phyloP scores from a whole-genome alignment of 2,888 invertebrate genomes.

The Lithophane socia region DNA sequence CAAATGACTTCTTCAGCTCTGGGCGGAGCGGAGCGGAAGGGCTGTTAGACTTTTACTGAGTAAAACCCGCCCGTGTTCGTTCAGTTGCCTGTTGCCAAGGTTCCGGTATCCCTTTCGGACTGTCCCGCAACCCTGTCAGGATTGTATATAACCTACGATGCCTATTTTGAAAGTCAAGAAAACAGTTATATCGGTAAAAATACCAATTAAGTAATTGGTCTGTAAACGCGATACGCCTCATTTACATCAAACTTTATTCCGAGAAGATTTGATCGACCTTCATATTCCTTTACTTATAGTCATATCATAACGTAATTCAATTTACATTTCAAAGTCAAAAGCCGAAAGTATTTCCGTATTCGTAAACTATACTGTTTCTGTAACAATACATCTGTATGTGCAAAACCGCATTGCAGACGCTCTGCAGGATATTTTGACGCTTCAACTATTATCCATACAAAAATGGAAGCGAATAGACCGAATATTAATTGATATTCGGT shows the following conservation, averaged over 20 bases:
- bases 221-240: background rate
- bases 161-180: background rate
- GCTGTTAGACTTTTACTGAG: too few species aligned
- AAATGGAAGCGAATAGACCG: conserved; percentile 23
- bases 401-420: conserved; percentile 63
- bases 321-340: conserved; percentile 23
- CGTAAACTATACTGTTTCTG: conserved; percentile 34
- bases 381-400: conserved; percentile 45
- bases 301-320: conserved; percentile 14
- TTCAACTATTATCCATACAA: conserved; percentile 29
- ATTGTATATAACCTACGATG: too few species aligned
- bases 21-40: too few species aligned
- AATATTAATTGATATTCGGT: conserved; percentile 32
- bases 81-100: too few species aligned
- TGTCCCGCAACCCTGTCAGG: too few species aligned
- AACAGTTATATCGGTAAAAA: background rate
- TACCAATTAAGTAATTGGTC: background rate
- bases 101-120: too few species aligned
- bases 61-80: too few species aligned
- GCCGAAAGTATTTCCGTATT: conserved; percentile 17
- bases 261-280: conserved; percentile 10
- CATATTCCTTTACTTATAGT: background rate
- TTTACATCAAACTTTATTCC: background rate
- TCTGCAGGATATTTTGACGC: conserved; percentile 60
- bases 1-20: too few species aligned